Evolutionary conservation across 2,797 vertebrate species (phyloP).

Genomic region (Macroramphosus scolopax): DNA sequence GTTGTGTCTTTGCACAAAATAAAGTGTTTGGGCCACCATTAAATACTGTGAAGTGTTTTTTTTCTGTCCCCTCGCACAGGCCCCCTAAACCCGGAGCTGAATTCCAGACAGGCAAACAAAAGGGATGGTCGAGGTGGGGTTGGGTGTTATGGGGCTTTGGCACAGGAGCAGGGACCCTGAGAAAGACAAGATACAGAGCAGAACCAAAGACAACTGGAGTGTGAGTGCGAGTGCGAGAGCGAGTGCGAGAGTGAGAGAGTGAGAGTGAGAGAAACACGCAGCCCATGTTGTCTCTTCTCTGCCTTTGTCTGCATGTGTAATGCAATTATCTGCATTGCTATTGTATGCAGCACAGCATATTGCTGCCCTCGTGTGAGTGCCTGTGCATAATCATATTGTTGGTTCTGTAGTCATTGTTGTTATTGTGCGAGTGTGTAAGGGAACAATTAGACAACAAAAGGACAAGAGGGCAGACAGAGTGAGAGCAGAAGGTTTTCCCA

Average conservation of each 20-base stretch:
- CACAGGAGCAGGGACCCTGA: slow-evolving; percentile 51
- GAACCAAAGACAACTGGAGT: slow-evolving; percentile 21
- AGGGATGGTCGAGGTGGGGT: slow-evolving; percentile 41
- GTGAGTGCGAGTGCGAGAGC: slow-evolving; percentile 2
- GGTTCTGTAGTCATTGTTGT: slow-evolving; percentile 48
- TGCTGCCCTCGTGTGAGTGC: slow-evolving; percentile 44
- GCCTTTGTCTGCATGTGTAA: slow-evolving; percentile 50
- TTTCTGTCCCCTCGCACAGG: slow-evolving; percentile 43
- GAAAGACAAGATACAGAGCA: slow-evolving; percentile 58
- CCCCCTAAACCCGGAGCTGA: slow-evolving; percentile 63
- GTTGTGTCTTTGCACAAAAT: slow-evolving; percentile 20
- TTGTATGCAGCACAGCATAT: slow-evolving; percentile 29
- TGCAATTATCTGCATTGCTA: slow-evolving; percentile 45
- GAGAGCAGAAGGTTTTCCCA: slow-evolving; percentile 44
- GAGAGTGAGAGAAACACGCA: slow-evolving; percentile 16
- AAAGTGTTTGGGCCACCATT: slow-evolving; percentile 25
- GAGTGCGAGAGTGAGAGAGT: slow-evolving; percentile 1
- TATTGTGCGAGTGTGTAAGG: slow-evolving; percentile 30
- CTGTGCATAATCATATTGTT: slow-evolving; percentile 42
- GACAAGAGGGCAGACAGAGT: slow-evolving; percentile 27
- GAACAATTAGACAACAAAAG: slow-evolving; percentile 46
- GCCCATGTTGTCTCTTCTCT: slow-evolving; percentile 17
- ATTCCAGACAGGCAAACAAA: slow-evolving; percentile 79
- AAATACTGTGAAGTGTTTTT: slow-evolving; percentile 42
- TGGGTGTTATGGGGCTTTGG: slow-evolving; percentile 30